Evolutionary conservation across 2,797 vertebrate genomes (phyloP).

Genomic region (Tokudaia tokunoshimensis): DNA sequence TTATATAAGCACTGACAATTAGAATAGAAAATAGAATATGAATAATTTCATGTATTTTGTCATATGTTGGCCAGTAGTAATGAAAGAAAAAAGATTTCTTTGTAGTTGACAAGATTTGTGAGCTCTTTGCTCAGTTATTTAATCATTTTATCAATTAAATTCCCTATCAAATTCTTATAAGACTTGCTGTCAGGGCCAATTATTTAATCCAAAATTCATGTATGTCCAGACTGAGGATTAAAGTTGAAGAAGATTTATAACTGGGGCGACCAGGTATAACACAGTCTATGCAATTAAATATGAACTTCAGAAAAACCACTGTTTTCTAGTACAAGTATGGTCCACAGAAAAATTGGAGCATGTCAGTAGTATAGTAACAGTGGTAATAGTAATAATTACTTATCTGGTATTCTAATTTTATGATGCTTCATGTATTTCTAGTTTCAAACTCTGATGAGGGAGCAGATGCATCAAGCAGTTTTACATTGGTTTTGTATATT

Average conservation of each 20-base stretch:
- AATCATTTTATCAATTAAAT: constrained; percentile 7
- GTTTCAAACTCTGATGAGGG: neutral
- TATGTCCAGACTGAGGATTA: neutral
- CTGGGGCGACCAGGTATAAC: neutral
- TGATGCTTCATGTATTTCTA: neutral
- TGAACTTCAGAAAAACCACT: neutral
- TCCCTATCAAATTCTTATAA: neutral
- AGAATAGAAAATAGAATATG: neutral
- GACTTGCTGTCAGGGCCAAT: neutral
- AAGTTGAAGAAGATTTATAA: neutral
- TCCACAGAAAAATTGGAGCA: neutral
- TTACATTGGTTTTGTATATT: neutral
- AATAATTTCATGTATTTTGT: constrained; percentile 6
- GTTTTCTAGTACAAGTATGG: neutral
- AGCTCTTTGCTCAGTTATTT: neutral
- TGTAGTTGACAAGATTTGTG: neutral
- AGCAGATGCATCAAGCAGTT: neutral
- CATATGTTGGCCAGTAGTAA: neutral
- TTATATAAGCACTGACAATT: neutral
- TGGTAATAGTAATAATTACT: neutral
- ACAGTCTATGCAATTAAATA: neutral
- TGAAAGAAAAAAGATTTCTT: neutral
- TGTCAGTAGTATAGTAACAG: neutral
- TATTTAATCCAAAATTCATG: neutral
- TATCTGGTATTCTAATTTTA: neutral